Conservation (phyloP, 2,888 invertebrate genomes). For the Andrena hattorfiana region DNA sequence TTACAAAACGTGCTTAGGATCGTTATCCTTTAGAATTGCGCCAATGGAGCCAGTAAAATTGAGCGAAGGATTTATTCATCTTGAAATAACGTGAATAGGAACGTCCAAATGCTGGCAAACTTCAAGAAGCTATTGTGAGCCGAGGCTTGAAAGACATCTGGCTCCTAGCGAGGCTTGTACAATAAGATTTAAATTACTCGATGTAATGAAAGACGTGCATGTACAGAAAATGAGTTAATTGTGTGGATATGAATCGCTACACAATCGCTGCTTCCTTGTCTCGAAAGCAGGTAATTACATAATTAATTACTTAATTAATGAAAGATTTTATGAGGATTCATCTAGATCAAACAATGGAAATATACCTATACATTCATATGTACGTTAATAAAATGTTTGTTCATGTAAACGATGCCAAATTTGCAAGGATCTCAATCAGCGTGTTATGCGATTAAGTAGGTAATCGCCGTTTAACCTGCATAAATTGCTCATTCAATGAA, state of each 20-base stretch:
- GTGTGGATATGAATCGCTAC: too few relatives aligned
- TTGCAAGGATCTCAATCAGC: constrained; percentile 4
- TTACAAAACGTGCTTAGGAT: constrained; percentile 23
- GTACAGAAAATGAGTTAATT: too few relatives aligned
- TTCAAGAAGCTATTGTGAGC: not conserved
- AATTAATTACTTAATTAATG: too few relatives aligned
- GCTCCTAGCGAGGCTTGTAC: too few relatives aligned
- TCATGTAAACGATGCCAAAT: not conserved
- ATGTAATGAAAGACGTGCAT: too few relatives aligned
- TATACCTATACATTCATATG: constrained; percentile 1
- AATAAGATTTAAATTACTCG: too few relatives aligned
- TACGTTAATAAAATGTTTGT: constrained; percentile 9
- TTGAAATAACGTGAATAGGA: not conserved
- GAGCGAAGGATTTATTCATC: constrained; percentile 22
- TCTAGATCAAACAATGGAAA: not conserved
- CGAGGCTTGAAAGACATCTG: too few relatives aligned
- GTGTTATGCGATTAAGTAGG: not conserved
- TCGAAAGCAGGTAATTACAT: too few relatives aligned
- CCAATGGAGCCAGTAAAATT: constrained; percentile 22
- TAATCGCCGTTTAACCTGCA: not conserved
- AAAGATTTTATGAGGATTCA: too few relatives aligned
- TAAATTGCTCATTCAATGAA: not conserved
- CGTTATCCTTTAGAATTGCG: constrained; percentile 3
- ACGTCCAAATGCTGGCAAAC: not conserved
- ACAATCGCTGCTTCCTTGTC: too few relatives aligned